Conservation (phyloP, 2,113 vertebrate genomes). For the Pyrgilauda ruficollis region DNA sequence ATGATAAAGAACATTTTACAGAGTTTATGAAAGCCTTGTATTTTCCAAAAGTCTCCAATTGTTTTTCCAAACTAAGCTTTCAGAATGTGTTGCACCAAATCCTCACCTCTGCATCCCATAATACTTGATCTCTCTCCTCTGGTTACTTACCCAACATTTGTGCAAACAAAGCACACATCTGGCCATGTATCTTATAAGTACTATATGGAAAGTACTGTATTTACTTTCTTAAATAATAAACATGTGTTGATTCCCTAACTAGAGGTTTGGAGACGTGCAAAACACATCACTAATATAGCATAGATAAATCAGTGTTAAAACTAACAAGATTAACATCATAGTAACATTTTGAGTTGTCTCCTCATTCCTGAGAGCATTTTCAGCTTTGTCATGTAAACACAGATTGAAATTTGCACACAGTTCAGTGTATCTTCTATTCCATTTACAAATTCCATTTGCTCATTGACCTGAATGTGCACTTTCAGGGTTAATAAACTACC, state of each 20-base stretch:
- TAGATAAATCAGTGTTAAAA: neutral
- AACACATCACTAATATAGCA: neutral
- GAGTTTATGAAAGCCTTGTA: neutral
- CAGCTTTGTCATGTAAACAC: neutral
- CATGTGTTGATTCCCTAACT: neutral
- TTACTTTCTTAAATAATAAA: neutral
- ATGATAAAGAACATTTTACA: neutral
- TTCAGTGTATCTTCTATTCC: neutral
- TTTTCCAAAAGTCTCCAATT: neutral
- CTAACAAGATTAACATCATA: neutral
- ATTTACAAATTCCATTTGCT: neutral
- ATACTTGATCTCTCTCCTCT: neutral
- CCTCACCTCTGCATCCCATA: rapidly evolving
- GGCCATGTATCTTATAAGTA: neutral
- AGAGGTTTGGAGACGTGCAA: neutral
- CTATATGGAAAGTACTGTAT: neutral
- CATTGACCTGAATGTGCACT: neutral
- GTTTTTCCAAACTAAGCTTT: neutral
- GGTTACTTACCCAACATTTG: neutral
- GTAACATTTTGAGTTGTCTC: neutral
- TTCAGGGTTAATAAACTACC: neutral
- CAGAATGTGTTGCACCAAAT: neutral
- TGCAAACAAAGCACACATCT: neutral
- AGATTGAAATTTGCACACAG: neutral
- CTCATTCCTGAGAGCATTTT: neutral